A percentile compares a stretch with the other conserved stretches of the same genome.
phyloP scores from a whole-genome alignment of 2,888 invertebrate species.

The Pantelozetes paolii region DNA sequence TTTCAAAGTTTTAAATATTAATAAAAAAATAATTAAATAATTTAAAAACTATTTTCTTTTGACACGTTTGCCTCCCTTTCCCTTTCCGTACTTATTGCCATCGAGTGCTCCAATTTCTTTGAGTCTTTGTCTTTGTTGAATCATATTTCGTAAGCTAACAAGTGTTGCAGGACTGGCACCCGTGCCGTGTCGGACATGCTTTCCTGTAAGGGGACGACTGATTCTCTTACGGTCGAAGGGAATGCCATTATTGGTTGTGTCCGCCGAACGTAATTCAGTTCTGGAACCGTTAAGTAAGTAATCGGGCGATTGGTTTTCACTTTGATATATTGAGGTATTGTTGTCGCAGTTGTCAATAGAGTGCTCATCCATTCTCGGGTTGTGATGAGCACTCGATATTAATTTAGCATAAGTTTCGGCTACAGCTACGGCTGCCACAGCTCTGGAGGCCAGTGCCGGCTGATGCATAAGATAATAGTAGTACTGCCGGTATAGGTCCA shows the following conservation, averaged over 20 bases:
- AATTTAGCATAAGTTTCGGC: slow-evolving; percentile 42
- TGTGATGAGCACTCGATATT: slow-evolving; percentile 9
- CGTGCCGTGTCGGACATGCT: slow-evolving; percentile 55
- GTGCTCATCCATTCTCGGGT: not conserved
- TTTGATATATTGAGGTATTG: slow-evolving; percentile 36
- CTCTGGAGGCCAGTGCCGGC: slow-evolving; percentile 40
- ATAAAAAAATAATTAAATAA: slow-evolving; percentile 4
- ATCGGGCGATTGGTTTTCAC: slow-evolving; percentile 39
- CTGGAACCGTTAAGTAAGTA: slow-evolving; percentile 26
- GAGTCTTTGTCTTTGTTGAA: slow-evolving; percentile 53
- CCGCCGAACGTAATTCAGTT: slow-evolving; percentile 42
- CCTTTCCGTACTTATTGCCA: slow-evolving; percentile 35
- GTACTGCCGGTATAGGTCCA: slow-evolving; percentile 40
- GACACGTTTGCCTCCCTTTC: slow-evolving; percentile 37
- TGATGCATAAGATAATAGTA: slow-evolving; percentile 42
- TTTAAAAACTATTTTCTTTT: slow-evolving; percentile 36
- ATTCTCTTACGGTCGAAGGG: slow-evolving; percentile 50
- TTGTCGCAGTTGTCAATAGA: slow-evolving; percentile 37
- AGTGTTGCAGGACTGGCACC: slow-evolving; percentile 54
- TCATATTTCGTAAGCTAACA: slow-evolving; percentile 53
- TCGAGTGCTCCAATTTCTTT: slow-evolving; percentile 46
- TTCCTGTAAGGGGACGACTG: slow-evolving; percentile 55
- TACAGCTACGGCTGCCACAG: slow-evolving; percentile 40
- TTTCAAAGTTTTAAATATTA: too few relatives aligned
- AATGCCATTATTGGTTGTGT: slow-evolving; percentile 38